Percentiles rank a stretch among this genome's conserved stretches.
These are phyloP conservation scores for Polydrusus tereticollis DNA, from an alignment of 2,888 invertebrate genomes.

Conservation along the genomic window DNA sequence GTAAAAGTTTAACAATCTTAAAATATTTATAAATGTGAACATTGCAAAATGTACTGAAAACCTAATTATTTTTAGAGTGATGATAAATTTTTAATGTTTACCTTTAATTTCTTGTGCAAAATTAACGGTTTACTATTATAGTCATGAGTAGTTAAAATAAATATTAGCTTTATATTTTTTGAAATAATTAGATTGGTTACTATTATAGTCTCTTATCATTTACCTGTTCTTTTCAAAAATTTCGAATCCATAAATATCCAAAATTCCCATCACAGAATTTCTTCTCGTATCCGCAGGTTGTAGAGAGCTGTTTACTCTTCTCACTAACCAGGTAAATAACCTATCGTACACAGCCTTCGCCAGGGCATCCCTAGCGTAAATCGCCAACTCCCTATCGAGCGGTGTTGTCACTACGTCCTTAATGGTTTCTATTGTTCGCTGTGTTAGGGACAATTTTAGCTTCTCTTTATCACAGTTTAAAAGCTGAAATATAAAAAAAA, in stretches of 20 bases:
- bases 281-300: conserved; percentile 71
- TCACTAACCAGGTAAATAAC: conserved; percentile 91
- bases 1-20: too few species aligned
- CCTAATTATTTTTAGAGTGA: too few species aligned
- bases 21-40: too few species aligned
- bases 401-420: conserved; percentile 88
- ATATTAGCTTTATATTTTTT: too few species aligned
- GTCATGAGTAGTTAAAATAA: too few species aligned
- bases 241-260: conserved; percentile 96
- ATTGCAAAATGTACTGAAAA: too few species aligned
- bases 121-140: too few species aligned
- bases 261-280: conserved; percentile 85
- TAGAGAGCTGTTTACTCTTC: conserved; percentile 82
- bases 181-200: too few species aligned
- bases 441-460: conserved; percentile 81
- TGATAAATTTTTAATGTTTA: too few species aligned
- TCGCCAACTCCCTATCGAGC: conserved; percentile 82
- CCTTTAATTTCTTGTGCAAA: too few species aligned
- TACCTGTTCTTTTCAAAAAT: conserved; percentile 91
- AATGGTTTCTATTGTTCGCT: conserved; percentile 88
- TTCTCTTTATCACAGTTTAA: conserved; percentile 78
- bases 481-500: conserved; percentile 69
- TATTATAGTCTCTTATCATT: too few species aligned
- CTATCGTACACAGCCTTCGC: conserved; percentile 94
- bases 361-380: conserved; percentile 90